Conservation (phyloP, 2,797 vertebrate species). For the Cyprinodon diabolis region DNA sequence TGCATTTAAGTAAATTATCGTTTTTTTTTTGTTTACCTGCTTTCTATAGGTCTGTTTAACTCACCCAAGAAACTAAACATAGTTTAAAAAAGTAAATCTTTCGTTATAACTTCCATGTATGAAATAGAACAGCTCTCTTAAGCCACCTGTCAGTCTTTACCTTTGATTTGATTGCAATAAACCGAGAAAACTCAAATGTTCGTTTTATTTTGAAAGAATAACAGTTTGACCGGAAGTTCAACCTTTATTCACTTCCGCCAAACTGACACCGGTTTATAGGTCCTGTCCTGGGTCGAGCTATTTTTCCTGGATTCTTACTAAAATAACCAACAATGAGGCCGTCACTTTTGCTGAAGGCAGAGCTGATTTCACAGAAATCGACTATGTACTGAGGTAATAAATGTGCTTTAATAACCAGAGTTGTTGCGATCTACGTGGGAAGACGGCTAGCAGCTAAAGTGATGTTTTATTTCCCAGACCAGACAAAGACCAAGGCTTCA, state of each 20-base stretch:
- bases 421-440: slow-evolving; percentile 13
- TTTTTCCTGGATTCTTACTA: background rate
- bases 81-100: no score
- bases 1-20: no score
- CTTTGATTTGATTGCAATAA: no score
- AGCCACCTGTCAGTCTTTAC: no score
- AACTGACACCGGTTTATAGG: slow-evolving; percentile 2
- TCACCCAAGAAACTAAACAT: no score
- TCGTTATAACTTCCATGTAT: no score
- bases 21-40: no score
- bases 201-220: slow-evolving; percentile 49
- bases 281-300: background rate
- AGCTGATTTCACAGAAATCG: slow-evolving; percentile 7
- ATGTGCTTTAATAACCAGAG: background rate
- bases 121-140: no score
- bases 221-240: background rate
- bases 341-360: background rate
- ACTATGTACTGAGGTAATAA: slow-evolving; percentile 46
- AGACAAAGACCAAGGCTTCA: background rate
- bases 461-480: background rate
- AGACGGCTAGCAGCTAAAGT: slow-evolving; percentile 49
- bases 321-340: slow-evolving; percentile 2
- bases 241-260: background rate
- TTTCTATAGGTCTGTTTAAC: no score
- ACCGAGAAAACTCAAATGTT: background rate